Base-by-base conservation (phyloP, 2,113 vertebrate species). In the Kryptolebias marmoratus region DNA sequence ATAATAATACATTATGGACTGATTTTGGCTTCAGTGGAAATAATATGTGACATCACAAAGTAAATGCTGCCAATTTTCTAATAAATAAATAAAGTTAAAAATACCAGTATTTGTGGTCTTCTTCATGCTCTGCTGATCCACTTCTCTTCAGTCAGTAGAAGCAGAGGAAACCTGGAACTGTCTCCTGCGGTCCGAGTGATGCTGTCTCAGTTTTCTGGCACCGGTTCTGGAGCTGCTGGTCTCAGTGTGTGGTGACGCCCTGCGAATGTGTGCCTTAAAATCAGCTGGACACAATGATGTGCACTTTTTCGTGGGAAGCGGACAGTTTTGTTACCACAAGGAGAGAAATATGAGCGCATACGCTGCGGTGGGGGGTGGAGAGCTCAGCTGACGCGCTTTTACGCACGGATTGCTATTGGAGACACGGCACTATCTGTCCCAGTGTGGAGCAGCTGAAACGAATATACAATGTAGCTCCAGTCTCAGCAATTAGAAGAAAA, bases 101-200 rank as follows among this genome's bases (percentile, higher is more conserved):
- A 30, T 88, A 91, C 91, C 89, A 59, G 89, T 13, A 73, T 88
- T 90, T 2, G 84, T 44, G 65, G 83, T 89, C 71, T 89, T 92
- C 84, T 89, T 92, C 89, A 92, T 92, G 67, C 56, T 88, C 48
- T n/a, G 67, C 27, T 65, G 65, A 30, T 71, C 56, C 60, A 27
- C 75, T 36, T 71, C 31, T 27, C 28, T 53, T 49, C 66, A 10
- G 71, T 74, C 22, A 6, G 50, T 15, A 55, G 58, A 44, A 50
- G 31, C 42, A 47, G 56, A 49, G 55, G 32, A 67, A 56, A 31
- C 30, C 68, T 30, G 54, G 36, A 59, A 36, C 50, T 27, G 68
- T 56, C 56, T 22, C 58, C 71, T 58, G 15, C 11, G 11, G 11
- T 18, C 11, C 8, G 5, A 10, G 5, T 42, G 39, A 42, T 42